A percentile compares a stretch with the other conserved stretches of the same genome.
Conservation (phyloP, 35 echinoderm and acorn worm genomes). For the Hemicentrotus pulcherrimus region DNA sequence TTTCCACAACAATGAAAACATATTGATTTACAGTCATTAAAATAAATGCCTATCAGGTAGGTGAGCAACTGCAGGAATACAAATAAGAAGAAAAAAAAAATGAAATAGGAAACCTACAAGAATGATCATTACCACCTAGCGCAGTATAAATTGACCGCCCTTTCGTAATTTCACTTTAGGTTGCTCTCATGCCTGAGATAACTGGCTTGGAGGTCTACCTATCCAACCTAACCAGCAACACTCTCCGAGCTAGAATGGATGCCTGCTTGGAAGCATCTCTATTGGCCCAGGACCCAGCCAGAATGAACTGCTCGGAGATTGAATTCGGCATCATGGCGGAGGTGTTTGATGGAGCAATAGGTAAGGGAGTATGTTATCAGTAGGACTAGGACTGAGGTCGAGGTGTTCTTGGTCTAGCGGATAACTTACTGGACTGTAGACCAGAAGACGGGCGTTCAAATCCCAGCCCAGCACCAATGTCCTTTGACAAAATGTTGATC, state of each 20-base stretch:
- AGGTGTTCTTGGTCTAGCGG: no score
- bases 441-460: no score
- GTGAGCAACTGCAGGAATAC: no score
- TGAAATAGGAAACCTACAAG: no score
- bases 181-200: constrained; percentile 71
- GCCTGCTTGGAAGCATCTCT: constrained; percentile 60
- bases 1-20: no score
- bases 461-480: not conserved
- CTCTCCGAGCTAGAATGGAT: constrained; percentile 33
- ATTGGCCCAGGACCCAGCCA: not conserved
- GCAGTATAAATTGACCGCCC: no score
- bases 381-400: not conserved
- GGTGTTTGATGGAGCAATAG: constrained; percentile 83
- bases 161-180: constrained; percentile 42
- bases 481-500: no score
- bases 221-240: constrained; percentile 41
- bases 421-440: no score
- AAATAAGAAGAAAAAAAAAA: no score
- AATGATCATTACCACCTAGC: no score
- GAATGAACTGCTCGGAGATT: constrained; percentile 55
- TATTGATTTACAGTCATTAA: no score
- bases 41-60: no score
- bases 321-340: constrained; percentile 88
- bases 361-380: constrained; percentile 44
- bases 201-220: constrained; percentile 63